phyloP scores from a whole-genome alignment of 1,140 invertebrate species.

The Papilio glaucus region DNA sequence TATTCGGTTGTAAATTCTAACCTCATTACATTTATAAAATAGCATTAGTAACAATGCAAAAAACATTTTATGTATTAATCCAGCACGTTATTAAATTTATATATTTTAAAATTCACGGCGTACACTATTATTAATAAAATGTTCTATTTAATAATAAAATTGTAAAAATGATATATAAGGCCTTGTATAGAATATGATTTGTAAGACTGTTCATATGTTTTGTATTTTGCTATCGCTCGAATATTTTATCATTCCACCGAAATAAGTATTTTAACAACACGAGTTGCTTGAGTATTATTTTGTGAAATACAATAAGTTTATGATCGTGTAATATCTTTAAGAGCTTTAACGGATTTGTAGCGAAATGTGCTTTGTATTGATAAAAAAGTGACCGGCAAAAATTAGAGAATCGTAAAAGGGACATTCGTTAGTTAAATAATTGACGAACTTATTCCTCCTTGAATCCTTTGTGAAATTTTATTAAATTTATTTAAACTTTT shows the following conservation, averaged over 20 bases:
- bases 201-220: conserved; percentile 75
- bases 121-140: conserved; percentile 16
- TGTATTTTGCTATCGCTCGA: conserved; percentile 68
- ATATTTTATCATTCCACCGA: conserved; percentile 79
- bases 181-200: conserved; percentile 55
- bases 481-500: too few relatives aligned
- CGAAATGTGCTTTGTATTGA: conserved; percentile 36
- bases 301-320: conserved; percentile 45
- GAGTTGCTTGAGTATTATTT: conserved; percentile 69
- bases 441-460: too few relatives aligned
- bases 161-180: conserved; percentile 46
- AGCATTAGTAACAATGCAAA: conserved; percentile 13
- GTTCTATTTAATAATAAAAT: conserved; percentile 15
- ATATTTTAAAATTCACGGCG: background rate
- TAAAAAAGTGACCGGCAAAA: conserved; percentile 1
- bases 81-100: conserved; percentile 10
- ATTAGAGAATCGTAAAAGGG: too few relatives aligned
- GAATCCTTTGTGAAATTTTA: too few relatives aligned
- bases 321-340: conserved; percentile 47
- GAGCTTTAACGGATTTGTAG: conserved; percentile 57
- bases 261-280: conserved; percentile 66
- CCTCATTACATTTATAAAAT: conserved; percentile 5
- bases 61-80: conserved; percentile 19
- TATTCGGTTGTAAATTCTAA: conserved; percentile 17
- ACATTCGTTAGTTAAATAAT: too few relatives aligned